Evolutionary conservation across 2,888 invertebrate species (phyloP), one percentile per base, ranked within the genome.

Genomic region (Zelleria hepariella): DNA sequence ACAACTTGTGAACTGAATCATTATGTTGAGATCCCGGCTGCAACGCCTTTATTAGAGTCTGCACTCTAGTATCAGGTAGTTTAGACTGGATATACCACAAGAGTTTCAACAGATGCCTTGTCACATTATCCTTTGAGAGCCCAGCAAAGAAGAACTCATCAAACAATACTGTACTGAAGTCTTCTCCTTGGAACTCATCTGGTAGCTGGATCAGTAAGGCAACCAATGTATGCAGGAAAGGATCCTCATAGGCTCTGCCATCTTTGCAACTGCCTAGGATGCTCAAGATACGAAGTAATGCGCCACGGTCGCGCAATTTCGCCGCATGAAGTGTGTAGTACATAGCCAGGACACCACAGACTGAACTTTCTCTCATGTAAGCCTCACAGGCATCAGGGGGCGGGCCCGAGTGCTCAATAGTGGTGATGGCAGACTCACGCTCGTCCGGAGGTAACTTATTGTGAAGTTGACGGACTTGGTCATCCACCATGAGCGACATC

Each of bases 71-170:
- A 2, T 93, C 90, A 0, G 97, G 96, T 61, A 98, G 80, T 78
- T 96, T 96, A 21, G 93, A 93, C 80, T 97, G 93, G 63, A 97
- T 93, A 74, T 96, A 96, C 96, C 96, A 98, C 47, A 98, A 81
- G 57, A 98, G 87, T 75, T 98, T 96, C 55, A 98, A 82, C 73
- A 98, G 90, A 87, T 98, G 98, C 58, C 97, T 91, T 3, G 95
- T 94, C 0, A 98, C 97, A 89, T 97, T 98, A 72, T 98, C 98
- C 63, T 95, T 92, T 1, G 94, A 92, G 20, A 98, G 87, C 0
- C 96, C 96, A 60, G 97, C 96, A 80, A 97, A 94, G 72, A 98
- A 95, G 79, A 98, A 98, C 78, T 98, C 97, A 80, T 98, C 98
- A 85, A 98, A 98, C 52, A 98, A 92, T 1, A 96, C 96, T 2